Base-by-base conservation (phyloP, 1,140 invertebrate species). In the Drosophila triauraria region DNA sequence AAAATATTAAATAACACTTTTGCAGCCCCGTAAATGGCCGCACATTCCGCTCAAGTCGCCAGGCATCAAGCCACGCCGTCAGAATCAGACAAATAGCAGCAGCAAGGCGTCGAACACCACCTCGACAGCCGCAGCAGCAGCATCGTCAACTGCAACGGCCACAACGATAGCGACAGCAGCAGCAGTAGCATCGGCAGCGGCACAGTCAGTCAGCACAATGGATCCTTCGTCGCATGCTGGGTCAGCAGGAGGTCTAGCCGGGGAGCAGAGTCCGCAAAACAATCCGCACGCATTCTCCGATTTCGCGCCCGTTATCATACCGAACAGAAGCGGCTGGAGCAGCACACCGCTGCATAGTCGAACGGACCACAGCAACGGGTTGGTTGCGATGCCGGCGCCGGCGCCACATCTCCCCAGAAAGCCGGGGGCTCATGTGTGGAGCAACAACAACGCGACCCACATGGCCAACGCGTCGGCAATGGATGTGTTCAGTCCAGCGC, bases 1-100 rank as follows among this genome's bases (percentile, higher is more conserved):
- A 30, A 30, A 30, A 30, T 30, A 30, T 30, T 30, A 30, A 30
- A 30, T 30, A 30, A 30, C 27, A 30, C 0, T 6, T 35, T 35
- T 93, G 4, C 81, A 97, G 97, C 95, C 96, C 2, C 95, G 97
- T 40, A 96, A 96, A 93, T 98, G 97, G 96, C 97, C 97, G 3
- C 96, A 97, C 53, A 94, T 98, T 68, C 96, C 96, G 67, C 92
- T 98, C 51, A 99, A 99, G 93, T 97, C 97, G 50, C 97, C 97
- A 0, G 97, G 98, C 43, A 98, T 98, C 58, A 98, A 98, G 92
- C 96, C 96, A 1, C 94, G 95, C 46, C 84, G 92, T 6, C 92
- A 93, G 48, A 91, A 92, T 53, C 83, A 87, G 58, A 86, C 78
- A 30, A 84, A 82, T 60, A 91, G 75, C 60, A 93, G 78, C 60